Conservation (phyloP, 2,113 vertebrate species). For the Daphoenositta chrysoptera region DNA sequence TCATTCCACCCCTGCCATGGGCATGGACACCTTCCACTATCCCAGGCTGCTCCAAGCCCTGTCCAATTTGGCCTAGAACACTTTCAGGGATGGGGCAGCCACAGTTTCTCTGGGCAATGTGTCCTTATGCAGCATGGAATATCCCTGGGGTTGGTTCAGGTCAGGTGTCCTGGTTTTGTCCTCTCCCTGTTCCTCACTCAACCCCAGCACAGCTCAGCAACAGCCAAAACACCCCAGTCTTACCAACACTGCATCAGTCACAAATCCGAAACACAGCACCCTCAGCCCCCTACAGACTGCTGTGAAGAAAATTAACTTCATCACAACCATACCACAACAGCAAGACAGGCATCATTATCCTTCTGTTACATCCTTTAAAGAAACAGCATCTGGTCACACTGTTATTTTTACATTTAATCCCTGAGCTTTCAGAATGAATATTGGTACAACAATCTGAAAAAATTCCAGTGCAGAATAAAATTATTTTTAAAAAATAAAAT, state of each 20-base stretch:
- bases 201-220: neutral
- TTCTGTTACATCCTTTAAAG: neutral
- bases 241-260: neutral
- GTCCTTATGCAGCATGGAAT: neutral
- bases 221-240: neutral
- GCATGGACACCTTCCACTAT: neutral
- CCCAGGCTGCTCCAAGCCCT: neutral
- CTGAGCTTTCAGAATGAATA: neutral
- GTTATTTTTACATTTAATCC: neutral
- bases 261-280: neutral
- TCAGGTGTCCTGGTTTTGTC: neutral
- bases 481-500: neutral
- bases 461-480: neutral
- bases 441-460: neutral
- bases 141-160: neutral
- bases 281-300: neutral
- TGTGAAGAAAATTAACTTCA: neutral
- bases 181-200: neutral
- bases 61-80: fast-evolving
- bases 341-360: neutral
- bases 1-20: neutral
- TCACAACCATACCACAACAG: neutral
- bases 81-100: neutral
- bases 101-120: neutral
- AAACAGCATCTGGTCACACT: neutral